A percentile compares a stretch with the other conserved stretches of the same genome.
Evolutionary conservation across 2,888 invertebrate species (phyloP).

Genomic region (Cataglyphis cursor): DNA sequence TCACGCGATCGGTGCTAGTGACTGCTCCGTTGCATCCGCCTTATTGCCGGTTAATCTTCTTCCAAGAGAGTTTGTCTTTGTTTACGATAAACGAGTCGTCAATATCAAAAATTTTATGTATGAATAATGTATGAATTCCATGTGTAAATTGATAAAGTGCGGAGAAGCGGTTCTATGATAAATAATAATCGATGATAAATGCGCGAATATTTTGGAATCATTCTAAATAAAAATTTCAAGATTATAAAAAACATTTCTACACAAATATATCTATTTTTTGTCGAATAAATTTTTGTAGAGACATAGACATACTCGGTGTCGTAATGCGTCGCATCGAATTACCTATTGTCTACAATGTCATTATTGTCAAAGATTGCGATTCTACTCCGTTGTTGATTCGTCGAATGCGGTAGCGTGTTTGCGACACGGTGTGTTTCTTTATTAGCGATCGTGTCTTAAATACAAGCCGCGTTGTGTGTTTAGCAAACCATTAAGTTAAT

Average conservation of each 20-base stretch:
- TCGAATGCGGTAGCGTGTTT: conserved; percentile 5
- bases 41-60: conserved; percentile 71
- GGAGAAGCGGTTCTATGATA: no score
- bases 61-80: conserved; percentile 46
- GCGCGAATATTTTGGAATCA: background rate
- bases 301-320: background rate
- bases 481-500: conserved; percentile 70
- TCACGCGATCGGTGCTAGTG: conserved; percentile 71
- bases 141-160: background rate
- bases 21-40: conserved; percentile 65
- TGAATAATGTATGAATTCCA: background rate
- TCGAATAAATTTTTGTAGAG: background rate
- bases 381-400: conserved; percentile 8
- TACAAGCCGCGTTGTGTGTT: conserved; percentile 39
- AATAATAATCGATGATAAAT: no score
- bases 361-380: background rate
- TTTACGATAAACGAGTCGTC: background rate
- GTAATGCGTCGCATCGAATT: background rate
- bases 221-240: background rate
- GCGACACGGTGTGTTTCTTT: background rate
- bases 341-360: background rate
- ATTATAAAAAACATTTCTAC: background rate
- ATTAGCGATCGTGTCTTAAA: conserved; percentile 42
- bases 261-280: background rate
- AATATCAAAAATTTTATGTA: background rate